Percentiles rank a stretch among this genome's conserved stretches.
Conservation (phyloP, 1,140 invertebrate genomes). For the Acyrthosiphon pisum region DNA sequence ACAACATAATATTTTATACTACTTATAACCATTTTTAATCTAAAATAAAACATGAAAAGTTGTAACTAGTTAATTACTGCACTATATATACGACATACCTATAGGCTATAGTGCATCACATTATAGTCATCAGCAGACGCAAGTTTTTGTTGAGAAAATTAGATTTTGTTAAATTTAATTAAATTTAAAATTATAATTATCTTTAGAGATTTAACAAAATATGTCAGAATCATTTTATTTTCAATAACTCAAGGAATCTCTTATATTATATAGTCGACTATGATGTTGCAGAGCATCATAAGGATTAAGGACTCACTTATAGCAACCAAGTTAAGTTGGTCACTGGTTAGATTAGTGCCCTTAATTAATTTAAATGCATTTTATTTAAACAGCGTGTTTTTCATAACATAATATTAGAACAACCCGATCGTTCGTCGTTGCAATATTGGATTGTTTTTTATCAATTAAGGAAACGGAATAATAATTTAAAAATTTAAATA, state of each 20-base stretch:
- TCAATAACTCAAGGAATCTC: neutral
- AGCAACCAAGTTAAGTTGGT: neutral
- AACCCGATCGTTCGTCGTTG: neutral
- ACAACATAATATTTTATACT: neutral
- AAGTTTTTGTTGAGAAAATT: neutral
- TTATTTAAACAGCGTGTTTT: neutral
- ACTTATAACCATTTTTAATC: neutral
- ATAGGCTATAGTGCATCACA: too few relatives aligned
- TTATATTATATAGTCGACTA: neutral
- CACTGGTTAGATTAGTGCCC: neutral
- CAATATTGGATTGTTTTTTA: neutral
- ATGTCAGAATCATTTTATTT: neutral
- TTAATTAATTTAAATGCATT: neutral
- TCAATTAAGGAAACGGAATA: neutral
- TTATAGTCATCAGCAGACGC: neutral
- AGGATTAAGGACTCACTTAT: neutral
- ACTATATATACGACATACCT: too few relatives aligned
- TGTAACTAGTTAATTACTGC: neutral
- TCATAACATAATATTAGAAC: neutral
- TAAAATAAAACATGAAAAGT: neutral
- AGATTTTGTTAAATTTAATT: neutral
- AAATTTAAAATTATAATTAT: neutral
- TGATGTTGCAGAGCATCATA: neutral
- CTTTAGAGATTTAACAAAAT: neutral
- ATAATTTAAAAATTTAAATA: constrained; percentile 1